A percentile compares a stretch with the other conserved stretches of the same genome.
Evolutionary conservation across 1,140 invertebrate genomes (phyloP).

Genomic region (Solenopsis fugax): DNA sequence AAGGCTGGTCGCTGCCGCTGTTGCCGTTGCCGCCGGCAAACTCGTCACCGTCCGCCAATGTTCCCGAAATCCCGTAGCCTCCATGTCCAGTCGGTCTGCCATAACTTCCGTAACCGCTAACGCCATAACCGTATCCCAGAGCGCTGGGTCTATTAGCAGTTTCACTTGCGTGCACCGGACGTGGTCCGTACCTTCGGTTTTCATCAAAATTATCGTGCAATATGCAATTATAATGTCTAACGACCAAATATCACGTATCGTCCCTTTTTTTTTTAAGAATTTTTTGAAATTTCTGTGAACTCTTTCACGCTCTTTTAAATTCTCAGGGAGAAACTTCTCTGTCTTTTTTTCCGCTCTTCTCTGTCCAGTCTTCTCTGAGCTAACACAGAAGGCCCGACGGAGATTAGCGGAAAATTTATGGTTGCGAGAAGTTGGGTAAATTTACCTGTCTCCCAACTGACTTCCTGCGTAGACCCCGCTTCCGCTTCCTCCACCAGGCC

Average conservation of each 20-base stretch:
- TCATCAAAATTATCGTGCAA: neutral
- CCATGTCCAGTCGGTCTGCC: constrained; percentile 75
- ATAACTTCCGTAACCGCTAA: constrained; percentile 76
- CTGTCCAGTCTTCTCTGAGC: neutral
- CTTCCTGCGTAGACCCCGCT: constrained; percentile 44
- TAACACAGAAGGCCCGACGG: neutral
- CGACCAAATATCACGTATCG: neutral
- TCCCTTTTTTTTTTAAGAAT: neutral
- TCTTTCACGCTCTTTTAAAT: neutral
- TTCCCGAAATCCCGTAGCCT: constrained; percentile 77
- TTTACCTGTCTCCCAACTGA: constrained; percentile 69
- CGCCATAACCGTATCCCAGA: constrained; percentile 71
- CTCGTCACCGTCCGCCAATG: constrained; percentile 77
- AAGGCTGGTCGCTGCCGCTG: constrained; percentile 50
- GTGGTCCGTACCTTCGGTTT: constrained; percentile 74
- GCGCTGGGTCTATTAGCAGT: constrained; percentile 75
- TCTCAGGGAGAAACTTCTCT: neutral
- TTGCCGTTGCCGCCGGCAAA: constrained; percentile 74
- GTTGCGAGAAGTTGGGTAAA: constrained; percentile 3
- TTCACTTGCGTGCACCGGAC: constrained; percentile 75
- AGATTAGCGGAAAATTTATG: constrained; percentile 33
- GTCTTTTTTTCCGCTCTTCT: neutral
- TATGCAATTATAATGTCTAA: neutral
- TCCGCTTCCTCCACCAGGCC: constrained; percentile 35
- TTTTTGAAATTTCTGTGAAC: neutral